These are phyloP conservation scores for Micrastur ruficollis DNA, from an alignment of 2,797 vertebrate species.

Conservation along the genomic window DNA sequence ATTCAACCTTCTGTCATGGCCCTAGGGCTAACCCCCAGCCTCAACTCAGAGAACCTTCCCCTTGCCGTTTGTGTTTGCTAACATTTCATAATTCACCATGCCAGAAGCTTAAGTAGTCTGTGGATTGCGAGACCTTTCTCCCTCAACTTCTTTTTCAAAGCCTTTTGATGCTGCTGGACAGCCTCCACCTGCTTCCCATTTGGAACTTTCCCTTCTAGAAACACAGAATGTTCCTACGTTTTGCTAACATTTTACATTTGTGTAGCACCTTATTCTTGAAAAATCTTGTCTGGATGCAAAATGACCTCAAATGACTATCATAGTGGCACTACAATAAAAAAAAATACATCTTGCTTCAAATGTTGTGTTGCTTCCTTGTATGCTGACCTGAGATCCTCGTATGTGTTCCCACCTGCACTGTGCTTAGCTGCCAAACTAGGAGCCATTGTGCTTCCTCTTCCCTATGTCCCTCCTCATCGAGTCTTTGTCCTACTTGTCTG, in stretches of 20 bases:
- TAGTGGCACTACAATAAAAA: not conserved
- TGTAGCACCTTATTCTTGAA: not conserved
- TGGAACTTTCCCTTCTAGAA: not conserved
- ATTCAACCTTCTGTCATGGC: not conserved
- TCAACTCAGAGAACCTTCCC: not conserved
- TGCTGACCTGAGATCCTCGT: not conserved
- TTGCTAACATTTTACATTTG: not conserved
- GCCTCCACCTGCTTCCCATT: not conserved
- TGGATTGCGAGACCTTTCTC: not conserved
- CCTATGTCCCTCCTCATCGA: not conserved
- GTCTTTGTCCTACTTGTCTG: not conserved
- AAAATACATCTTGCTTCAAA: not conserved
- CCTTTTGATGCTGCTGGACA: not conserved
- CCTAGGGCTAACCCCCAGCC: not conserved
- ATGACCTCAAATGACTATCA: not conserved
- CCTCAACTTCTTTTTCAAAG: not conserved
- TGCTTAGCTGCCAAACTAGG: not conserved
- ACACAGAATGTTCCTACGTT: not conserved
- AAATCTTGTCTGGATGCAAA: not conserved
- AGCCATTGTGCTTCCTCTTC: not conserved
- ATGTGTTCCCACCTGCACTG: not conserved
- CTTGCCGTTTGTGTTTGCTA: not conserved
- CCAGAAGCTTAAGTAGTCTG: not conserved
- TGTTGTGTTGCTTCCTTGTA: not conserved
- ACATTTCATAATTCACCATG: not conserved